phyloP scores from a whole-genome alignment of 2,888 invertebrate genomes.

The Erebia palarica region DNA sequence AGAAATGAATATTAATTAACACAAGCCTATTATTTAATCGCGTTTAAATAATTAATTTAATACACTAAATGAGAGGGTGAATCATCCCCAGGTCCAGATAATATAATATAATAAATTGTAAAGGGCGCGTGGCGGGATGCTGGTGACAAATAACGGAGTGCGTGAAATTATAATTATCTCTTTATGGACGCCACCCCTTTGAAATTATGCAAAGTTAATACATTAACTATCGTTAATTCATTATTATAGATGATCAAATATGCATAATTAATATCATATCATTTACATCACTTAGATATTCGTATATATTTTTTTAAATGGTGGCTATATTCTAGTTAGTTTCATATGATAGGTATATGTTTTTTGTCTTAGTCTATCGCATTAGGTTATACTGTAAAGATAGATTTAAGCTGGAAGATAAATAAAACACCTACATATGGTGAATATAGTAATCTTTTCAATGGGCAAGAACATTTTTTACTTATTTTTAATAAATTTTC shows the following conservation, averaged over 20 bases:
- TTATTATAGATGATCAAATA: constrained; percentile 4
- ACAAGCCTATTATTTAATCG: constrained; percentile 51
- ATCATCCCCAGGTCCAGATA: constrained; percentile 59
- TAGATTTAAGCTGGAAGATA: too few relatives aligned
- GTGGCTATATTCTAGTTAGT: too few relatives aligned
- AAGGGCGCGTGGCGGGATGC: constrained; percentile 78
- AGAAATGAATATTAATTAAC: background rate
- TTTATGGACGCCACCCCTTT: constrained; percentile 66
- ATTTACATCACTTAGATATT: too few relatives aligned
- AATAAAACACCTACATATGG: too few relatives aligned
- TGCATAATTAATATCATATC: background rate
- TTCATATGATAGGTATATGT: too few relatives aligned
- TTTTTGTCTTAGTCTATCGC: too few relatives aligned
- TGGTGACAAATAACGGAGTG: constrained; percentile 78
- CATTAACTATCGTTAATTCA: constrained; percentile 58
- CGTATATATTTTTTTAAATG: too few relatives aligned
- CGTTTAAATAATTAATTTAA: constrained; percentile 51
- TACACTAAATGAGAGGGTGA: constrained; percentile 67
- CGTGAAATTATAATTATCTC: constrained; percentile 80
- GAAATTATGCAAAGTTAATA: constrained; percentile 75
- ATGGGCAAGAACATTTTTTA: too few relatives aligned
- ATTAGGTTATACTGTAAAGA: too few relatives aligned
- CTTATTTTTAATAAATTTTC: too few relatives aligned
- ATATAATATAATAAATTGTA: constrained; percentile 75
- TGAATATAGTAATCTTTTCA: too few relatives aligned